Evolutionary conservation across 1,140 invertebrate species (phyloP), one percentile per base, ranked within the genome.

Genomic region (Neodiprion lecontei): DNA sequence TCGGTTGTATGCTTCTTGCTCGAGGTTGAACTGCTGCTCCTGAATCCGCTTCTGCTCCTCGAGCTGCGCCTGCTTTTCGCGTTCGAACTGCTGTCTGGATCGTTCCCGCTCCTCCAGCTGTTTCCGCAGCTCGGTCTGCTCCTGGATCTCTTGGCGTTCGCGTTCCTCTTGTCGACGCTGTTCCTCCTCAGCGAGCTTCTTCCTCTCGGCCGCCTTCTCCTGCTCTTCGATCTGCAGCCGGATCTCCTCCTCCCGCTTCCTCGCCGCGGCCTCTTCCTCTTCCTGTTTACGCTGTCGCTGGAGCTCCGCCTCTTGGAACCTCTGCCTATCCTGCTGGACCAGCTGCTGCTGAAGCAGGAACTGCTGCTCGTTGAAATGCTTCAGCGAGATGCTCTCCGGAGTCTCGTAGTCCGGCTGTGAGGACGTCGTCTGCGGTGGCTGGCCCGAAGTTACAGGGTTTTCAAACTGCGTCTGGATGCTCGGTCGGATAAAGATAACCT

Each of bases 281-380:
- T 86, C 77, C 74, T 85, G 83, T 1, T 80, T 78, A n/a, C 77
- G 78, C 48, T 86, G 84, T 72, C 84, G 80, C 48, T 82, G 78
- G 9, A 79, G 69, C 65, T 87, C 85, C 65, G 87, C 83, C 67
- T 88, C 85, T 5, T 79, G 78, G 17, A 88, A 69, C n/a, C 82
- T 74, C 40, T 83, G 79, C 48, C 85, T 80, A 48, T 88, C 86
- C 47, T 83, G 83, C 67, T 87, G 82, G 53, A 88, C 77, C 7
- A 88, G 47, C 67, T 88, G 86, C 40, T 86, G 86, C 72, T 88
- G 86, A 0, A 88, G 68, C 50, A 85, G 66, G 47, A 83, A 88
- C 66, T 88, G 87, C 67, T 88, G 87, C 73, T 88, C 86, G 73
- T 88, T 87, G 67, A 84, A 88, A 69, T 88, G 87, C 61, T 86